Percentiles rank a stretch among this genome's conserved stretches.
Evolutionary conservation across 2,113 vertebrate species (phyloP).

Genomic region (Xiphorhynchus elegans): DNA sequence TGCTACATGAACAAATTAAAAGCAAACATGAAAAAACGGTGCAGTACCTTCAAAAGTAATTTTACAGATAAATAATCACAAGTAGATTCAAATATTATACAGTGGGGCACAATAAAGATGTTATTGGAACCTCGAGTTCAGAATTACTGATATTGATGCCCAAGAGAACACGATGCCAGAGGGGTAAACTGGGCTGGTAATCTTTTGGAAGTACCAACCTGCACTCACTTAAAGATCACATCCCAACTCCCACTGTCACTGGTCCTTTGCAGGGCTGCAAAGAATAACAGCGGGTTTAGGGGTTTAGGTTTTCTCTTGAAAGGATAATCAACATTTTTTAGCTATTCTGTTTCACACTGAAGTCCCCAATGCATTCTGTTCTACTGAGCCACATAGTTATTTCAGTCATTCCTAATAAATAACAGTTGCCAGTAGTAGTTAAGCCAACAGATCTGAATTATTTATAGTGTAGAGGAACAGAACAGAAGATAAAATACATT

Average conservation of each 20-base stretch:
- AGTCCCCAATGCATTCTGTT: conserved; percentile 54
- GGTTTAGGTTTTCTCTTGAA: background rate
- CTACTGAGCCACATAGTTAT: conserved; percentile 58
- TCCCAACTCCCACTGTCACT: background rate
- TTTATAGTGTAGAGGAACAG: conserved; percentile 54
- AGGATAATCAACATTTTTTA: conserved; percentile 49
- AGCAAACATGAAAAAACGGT: background rate
- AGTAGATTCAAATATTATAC: background rate
- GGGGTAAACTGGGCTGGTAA: background rate
- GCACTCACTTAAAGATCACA: background rate
- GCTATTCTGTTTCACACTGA: conserved; percentile 16
- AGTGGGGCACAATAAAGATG: background rate
- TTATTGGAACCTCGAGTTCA: background rate
- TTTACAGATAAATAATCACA: background rate
- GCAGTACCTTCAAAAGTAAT: background rate
- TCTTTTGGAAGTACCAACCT: background rate
- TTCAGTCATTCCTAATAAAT: conserved; percentile 70
- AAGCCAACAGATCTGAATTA: conserved; percentile 71
- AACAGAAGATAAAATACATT: conserved; percentile 50
- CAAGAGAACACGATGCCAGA: background rate
- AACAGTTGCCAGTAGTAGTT: conserved; percentile 65
- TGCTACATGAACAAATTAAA: background rate
- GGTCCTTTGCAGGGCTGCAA: background rate
- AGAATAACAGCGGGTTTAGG: background rate
- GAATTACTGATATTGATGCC: background rate